These are phyloP conservation scores for Pheosia gnoma DNA, from an alignment of 2,888 invertebrate genomes.

Conservation along the genomic window DNA sequence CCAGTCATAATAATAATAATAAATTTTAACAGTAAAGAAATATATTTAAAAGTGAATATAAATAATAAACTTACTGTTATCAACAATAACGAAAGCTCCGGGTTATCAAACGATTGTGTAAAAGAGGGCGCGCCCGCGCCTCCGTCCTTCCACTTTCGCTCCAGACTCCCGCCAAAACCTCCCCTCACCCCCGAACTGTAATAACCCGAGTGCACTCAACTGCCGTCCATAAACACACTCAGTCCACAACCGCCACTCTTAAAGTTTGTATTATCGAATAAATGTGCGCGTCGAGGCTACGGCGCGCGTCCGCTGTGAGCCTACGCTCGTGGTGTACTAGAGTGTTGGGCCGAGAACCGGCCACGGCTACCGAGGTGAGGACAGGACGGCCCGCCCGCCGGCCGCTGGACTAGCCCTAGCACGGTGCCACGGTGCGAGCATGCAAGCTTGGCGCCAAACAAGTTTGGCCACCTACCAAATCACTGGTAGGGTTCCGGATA, in stretches of 20 bases:
- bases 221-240: constrained; percentile 54
- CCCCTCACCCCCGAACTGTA: constrained; percentile 49
- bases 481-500: background rate
- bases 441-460: background rate
- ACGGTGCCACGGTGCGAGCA: constrained; percentile 1
- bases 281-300: constrained; percentile 58
- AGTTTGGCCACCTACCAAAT: constrained; percentile 7
- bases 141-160: constrained; percentile 59
- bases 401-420: constrained; percentile 43
- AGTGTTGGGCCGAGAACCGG: constrained; percentile 52
- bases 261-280: constrained; percentile 53
- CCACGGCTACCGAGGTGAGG: constrained; percentile 62
- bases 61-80: constrained; percentile 71
- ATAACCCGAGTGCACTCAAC: constrained; percentile 51
- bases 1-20: background rate
- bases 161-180: constrained; percentile 58
- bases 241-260: constrained; percentile 50
- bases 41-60: constrained; percentile 1
- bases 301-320: constrained; percentile 70
- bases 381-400: constrained; percentile 52
- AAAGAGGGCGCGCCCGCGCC: constrained; percentile 57
- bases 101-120: constrained; percentile 73
- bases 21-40: background rate
- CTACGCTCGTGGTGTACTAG: constrained; percentile 75
- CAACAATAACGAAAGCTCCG: constrained; percentile 73